Percentiles rank a stretch among this genome's conserved stretches.
Evolutionary conservation across 2,113 vertebrate genomes (phyloP).

Genomic region (Silurus glanis): DNA sequence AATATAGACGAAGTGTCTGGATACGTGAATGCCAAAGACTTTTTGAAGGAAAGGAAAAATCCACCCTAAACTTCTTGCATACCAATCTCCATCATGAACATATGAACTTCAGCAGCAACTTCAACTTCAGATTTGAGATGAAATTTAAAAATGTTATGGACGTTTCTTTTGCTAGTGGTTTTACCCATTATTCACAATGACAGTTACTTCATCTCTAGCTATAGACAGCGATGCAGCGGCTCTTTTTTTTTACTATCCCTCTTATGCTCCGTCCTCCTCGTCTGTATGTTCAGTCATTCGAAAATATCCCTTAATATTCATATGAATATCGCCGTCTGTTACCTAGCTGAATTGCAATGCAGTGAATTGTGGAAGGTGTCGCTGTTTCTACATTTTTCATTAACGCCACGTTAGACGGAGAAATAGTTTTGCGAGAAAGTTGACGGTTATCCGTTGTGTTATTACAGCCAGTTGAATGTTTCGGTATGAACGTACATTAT

Average conservation of each 20-base stretch:
- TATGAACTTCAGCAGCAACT: not conserved
- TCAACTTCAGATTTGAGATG: not conserved
- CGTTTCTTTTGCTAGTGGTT: not conserved
- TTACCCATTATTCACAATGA: not conserved
- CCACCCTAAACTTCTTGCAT: not conserved
- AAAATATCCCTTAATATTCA: not conserved
- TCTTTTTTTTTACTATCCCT: not conserved
- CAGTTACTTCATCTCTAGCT: not conserved
- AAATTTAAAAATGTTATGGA: not conserved
- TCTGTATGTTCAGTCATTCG: not conserved
- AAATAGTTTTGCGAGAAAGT: not conserved
- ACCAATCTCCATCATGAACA: not conserved
- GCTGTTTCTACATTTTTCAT: not conserved
- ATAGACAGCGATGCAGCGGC: not conserved
- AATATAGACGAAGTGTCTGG: not conserved
- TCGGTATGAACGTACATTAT: not conserved
- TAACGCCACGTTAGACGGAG: not conserved
- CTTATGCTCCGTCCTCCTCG: not conserved
- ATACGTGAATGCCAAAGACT: not conserved
- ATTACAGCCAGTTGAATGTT: too few species aligned
- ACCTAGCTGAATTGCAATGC: not conserved
- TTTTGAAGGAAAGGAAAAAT: not conserved
- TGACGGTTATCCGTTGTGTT: not conserved
- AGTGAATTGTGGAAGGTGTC: not conserved
- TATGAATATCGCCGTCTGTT: not conserved